Conservation (phyloP, 2,888 invertebrate genomes). For the Trachelus tabidus region DNA sequence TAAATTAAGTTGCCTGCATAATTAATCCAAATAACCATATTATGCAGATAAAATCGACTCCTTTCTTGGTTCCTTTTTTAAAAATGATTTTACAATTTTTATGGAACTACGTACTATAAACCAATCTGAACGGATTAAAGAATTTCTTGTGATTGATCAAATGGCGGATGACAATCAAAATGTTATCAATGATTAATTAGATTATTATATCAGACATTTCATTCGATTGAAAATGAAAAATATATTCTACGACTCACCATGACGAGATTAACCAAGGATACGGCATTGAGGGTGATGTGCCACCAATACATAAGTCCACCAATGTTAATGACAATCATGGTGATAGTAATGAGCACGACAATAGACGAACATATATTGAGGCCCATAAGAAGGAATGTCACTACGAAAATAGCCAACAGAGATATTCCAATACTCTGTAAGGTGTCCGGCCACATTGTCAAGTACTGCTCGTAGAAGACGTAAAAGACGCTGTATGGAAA, state of each 20-base stretch:
- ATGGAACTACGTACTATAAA: too few relatives aligned
- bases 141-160: too few relatives aligned
- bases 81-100: too few relatives aligned
- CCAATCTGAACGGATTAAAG: too few relatives aligned
- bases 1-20: neutral
- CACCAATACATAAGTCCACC: conserved; percentile 98
- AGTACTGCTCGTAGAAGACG: conserved; percentile 98
- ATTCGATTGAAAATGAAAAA: neutral
- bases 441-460: conserved; percentile 95
- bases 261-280: conserved; percentile 96
- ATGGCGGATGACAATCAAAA: too few relatives aligned
- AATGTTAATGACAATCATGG: conserved; percentile 93
- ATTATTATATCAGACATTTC: neutral
- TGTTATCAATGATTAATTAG: neutral
- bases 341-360: conserved; percentile 89
- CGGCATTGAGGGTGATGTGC: conserved; percentile 95
- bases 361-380: conserved; percentile 92
- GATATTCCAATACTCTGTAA: conserved; percentile 89
- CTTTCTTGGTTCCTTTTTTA: neutral
- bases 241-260: conserved; percentile 72
- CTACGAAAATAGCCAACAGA: conserved; percentile 91
- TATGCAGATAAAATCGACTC: neutral
- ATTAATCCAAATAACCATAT: neutral
- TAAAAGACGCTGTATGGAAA: conserved; percentile 96
- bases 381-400: conserved; percentile 92